Evolutionary conservation across 2,797 vertebrate species (phyloP), one percentile per base, ranked within the genome.

Genomic region (Dipus sagitta): DNA sequence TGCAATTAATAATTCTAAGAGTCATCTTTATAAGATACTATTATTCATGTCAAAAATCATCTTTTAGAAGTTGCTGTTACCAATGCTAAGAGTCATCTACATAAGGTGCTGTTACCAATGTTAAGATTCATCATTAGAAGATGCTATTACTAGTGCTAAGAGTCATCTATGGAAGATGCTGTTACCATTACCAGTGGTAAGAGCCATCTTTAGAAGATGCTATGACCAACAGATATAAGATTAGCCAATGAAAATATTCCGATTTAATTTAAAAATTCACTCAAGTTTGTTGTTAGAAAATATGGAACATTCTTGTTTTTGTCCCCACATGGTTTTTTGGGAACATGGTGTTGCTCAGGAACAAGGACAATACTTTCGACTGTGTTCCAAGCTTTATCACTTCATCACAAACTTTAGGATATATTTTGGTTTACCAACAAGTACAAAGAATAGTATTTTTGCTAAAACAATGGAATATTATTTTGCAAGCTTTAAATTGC

Each of bases 351-450:
- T 86, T 87, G 20, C 17, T 87, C 26, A 85, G 78, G 21, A 90
- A 93, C 30, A 86, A 83, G 62, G 75, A 60, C 1, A 67, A 2
- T 34, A 5, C 64, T 89, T 67, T 89, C 75, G 28, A 77, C 30
- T 68, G 8, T 91, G 67, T 23, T 26, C 75, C 34, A 28, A 21
- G 71, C 91, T 74, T 75, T 65, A 58, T 81, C 30, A 75, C 34
- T 87, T 92, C 42, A 0, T 54, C 54, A 54, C 54, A 14, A 54
- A 54, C 13, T 54, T 54, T 30, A 71, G 17, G 52, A n/a, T 2
- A 85, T 13, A 26, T 67, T 81, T 94, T 93, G 81, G 11, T 12
- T 81, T 92, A 34, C 34, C 38, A 74, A 74, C 26, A 92, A 82
- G 47, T 38, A 28, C 34, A 80, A 88, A 78, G 52, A 28, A 58